Conservation (phyloP, 2,797 vertebrate species). For the Taeniopygia guttata region DNA sequence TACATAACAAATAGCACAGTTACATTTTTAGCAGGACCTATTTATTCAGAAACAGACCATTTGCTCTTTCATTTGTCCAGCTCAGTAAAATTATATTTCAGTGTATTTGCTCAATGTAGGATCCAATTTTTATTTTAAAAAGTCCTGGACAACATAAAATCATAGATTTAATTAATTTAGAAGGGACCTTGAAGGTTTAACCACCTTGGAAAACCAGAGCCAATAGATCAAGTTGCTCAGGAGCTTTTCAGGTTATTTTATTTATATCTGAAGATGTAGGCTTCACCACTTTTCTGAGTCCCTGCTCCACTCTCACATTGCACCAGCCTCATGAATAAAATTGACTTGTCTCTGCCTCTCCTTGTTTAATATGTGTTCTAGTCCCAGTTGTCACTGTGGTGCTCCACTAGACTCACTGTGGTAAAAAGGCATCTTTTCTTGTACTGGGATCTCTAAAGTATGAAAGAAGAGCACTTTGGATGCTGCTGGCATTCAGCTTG, state of each 20-base stretch:
- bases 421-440: not conserved
- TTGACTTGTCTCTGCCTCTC: not conserved
- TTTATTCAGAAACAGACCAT: not conserved
- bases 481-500: not conserved
- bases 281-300: not conserved
- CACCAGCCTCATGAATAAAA: not conserved
- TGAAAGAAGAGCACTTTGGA: not conserved
- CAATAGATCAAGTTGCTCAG: not conserved
- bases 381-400: not conserved
- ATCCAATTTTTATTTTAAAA: not conserved
- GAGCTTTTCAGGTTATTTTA: not conserved
- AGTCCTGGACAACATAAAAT: not conserved
- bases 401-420: not conserved
- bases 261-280: not conserved
- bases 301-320: not conserved
- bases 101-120: not conserved
- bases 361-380: not conserved
- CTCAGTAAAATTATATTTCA: not conserved
- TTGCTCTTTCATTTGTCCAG: not conserved
- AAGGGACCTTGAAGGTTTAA: not conserved
- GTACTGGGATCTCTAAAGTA: not conserved
- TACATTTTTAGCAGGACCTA: not conserved
- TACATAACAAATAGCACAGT: not conserved
- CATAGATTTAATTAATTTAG: not conserved
- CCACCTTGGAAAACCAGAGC: not conserved